Percentiles rank a stretch among this genome's conserved stretches.
These are phyloP conservation scores for Elegia similella DNA, from an alignment of 2,888 invertebrate genomes.

Conservation along the genomic window DNA sequence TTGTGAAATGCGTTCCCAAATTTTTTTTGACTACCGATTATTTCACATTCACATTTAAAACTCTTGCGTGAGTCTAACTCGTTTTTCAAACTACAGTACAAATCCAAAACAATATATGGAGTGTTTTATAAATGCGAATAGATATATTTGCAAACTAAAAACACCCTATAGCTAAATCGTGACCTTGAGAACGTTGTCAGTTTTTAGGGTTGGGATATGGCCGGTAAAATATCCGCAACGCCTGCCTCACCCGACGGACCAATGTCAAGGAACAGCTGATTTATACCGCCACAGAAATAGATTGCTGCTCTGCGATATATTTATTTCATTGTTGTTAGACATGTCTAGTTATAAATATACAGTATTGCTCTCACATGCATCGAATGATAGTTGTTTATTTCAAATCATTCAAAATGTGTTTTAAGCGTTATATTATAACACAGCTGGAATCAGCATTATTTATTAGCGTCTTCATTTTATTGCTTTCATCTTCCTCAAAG, in stretches of 20 bases:
- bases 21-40: no score
- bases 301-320: constrained; percentile 44
- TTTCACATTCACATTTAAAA: neutral
- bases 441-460: neutral
- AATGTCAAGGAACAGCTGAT: constrained; percentile 61
- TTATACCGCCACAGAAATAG: constrained; percentile 52
- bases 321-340: constrained; percentile 26
- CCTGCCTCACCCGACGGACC: constrained; percentile 29
- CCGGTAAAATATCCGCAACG: neutral
- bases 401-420: neutral
- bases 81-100: no score
- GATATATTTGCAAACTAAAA: no score
- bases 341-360: neutral
- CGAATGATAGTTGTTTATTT: neutral
- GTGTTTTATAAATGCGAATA: no score
- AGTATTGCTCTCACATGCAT: neutral
- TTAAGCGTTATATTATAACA: no score
- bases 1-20: no score
- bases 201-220: neutral
- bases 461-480: neutral
- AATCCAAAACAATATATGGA: no score
- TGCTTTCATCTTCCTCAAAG: constrained; percentile 7
- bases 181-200: neutral
- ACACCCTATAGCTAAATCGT: neutral
- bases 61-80: neutral